These are phyloP conservation scores for Xestia sexstrigata DNA, from an alignment of 2,888 invertebrate genomes.

Conservation along the genomic window DNA sequence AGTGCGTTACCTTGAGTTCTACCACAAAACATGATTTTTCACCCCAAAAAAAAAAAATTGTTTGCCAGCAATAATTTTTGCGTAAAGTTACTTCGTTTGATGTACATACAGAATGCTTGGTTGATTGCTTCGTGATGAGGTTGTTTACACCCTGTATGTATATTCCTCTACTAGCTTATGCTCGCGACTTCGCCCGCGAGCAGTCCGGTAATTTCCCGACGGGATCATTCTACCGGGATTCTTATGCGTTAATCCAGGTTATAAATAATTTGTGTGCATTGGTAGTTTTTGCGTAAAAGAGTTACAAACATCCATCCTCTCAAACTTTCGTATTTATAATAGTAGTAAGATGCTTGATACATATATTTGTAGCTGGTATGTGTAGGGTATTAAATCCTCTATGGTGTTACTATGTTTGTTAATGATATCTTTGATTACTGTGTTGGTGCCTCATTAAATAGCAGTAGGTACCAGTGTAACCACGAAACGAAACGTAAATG, in stretches of 20 bases:
- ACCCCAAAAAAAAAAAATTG: too few relatives aligned
- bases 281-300: background rate
- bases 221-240: background rate
- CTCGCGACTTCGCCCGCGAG: background rate
- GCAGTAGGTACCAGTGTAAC: background rate
- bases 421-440: background rate
- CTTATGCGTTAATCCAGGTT: background rate
- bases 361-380: constrained; percentile 34
- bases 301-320: background rate
- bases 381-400: constrained; percentile 9
- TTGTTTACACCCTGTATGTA: too few relatives aligned
- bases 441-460: background rate
- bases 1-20: too few relatives aligned
- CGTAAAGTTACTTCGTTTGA: too few relatives aligned
- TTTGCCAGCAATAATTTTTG: too few relatives aligned
- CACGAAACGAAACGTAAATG: constrained; percentile 17
- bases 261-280: background rate
- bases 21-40: too few relatives aligned
- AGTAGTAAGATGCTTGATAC: background rate
- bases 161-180: background rate
- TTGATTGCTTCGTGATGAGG: too few relatives aligned
- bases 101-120: too few relatives aligned
- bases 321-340: background rate
- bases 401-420: constrained; percentile 13
- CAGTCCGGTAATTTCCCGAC: background rate